Evolutionary conservation across 2,888 invertebrate genomes (phyloP).

Genomic region (Ochropleura leucogaster): DNA sequence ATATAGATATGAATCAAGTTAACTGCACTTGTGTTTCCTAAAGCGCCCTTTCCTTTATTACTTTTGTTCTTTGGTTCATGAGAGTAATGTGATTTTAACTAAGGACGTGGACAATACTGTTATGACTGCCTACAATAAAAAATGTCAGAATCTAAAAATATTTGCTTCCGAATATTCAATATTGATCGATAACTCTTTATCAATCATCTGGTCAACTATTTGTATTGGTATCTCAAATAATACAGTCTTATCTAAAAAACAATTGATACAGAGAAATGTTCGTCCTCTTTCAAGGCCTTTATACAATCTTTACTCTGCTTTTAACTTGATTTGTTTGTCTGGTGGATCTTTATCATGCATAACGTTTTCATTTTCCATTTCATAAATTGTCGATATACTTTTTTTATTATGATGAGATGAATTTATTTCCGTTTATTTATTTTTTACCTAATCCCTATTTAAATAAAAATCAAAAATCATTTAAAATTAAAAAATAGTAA

Average conservation of each 20-base stretch:
- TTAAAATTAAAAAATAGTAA: too few species aligned
- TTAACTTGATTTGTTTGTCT: background rate
- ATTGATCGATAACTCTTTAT: conserved; percentile 28
- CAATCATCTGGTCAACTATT: conserved; percentile 23
- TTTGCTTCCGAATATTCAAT: background rate
- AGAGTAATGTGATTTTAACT: background rate
- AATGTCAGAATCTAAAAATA: conserved; percentile 16
- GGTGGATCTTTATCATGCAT: background rate
- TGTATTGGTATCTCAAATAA: conserved; percentile 10
- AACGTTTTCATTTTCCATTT: background rate
- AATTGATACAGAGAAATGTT: background rate
- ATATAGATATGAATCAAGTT: conserved; percentile 57
- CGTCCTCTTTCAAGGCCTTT: background rate
- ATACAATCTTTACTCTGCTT: background rate
- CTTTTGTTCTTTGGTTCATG: background rate
- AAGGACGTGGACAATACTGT: background rate
- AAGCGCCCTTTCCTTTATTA: background rate
- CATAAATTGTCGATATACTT: background rate
- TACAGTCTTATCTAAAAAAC: background rate
- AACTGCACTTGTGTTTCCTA: conserved; percentile 42
- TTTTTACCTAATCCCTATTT: too few species aligned
- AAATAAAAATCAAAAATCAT: too few species aligned
- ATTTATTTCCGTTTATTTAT: too few species aligned
- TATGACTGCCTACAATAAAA: background rate
- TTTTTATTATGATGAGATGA: too few species aligned